A percentile compares a stretch with the other conserved stretches of the same genome.
Evolutionary conservation across 2,797 vertebrate species (phyloP).

Genomic region (Protonibea diacanthus): DNA sequence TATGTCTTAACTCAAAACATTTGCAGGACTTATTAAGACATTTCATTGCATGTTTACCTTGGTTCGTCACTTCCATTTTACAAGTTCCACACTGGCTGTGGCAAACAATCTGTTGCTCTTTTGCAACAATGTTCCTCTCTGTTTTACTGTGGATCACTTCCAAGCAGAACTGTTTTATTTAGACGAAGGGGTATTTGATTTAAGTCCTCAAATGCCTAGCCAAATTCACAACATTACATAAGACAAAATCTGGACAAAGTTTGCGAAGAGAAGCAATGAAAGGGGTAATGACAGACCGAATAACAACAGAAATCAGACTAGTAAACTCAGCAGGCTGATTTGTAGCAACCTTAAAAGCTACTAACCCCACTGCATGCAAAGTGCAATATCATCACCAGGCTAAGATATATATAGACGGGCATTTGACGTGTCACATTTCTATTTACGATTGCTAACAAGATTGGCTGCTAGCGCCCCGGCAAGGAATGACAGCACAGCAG

Average conservation of each 20-base stretch:
- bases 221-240: slow-evolving; percentile 71
- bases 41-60: slow-evolving; percentile 44
- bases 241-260: slow-evolving; percentile 64
- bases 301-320: slow-evolving; percentile 26
- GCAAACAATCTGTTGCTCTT: slow-evolving; percentile 52
- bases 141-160: slow-evolving; percentile 54
- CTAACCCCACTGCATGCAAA: slow-evolving; percentile 25
- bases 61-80: slow-evolving; percentile 51
- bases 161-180: slow-evolving; percentile 64
- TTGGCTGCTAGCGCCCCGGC: slow-evolving; percentile 12
- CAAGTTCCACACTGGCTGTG: slow-evolving; percentile 35
- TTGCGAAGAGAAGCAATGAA: slow-evolving; percentile 47
- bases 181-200: slow-evolving; percentile 64
- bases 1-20: slow-evolving; percentile 36
- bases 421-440: slow-evolving; percentile 50
- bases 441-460: slow-evolving; percentile 45
- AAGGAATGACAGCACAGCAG: background rate
- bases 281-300: background rate
- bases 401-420: slow-evolving; percentile 43
- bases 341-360: slow-evolving; percentile 24
- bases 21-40: slow-evolving; percentile 11
- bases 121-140: slow-evolving; percentile 65
- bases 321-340: slow-evolving; percentile 26
- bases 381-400: slow-evolving; percentile 33
- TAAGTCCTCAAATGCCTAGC: slow-evolving; percentile 48